phyloP scores from a whole-genome alignment of 2,888 invertebrate genomes.

The Yponomeuta malinellus region DNA sequence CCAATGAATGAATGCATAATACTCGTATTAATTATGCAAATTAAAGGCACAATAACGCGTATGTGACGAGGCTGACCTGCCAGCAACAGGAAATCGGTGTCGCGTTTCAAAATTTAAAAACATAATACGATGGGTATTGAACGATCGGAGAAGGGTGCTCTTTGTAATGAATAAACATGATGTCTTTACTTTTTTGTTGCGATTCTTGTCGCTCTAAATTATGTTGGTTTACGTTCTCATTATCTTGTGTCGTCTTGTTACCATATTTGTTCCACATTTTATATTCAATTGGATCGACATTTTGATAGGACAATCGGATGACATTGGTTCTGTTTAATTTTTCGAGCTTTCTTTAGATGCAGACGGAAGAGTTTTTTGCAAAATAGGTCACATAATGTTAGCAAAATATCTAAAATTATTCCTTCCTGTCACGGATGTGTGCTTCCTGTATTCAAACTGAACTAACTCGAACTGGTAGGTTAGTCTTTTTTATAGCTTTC shows the following conservation, averaged over 20 bases:
- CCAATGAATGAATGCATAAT: conserved; percentile 64
- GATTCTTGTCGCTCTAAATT: neutral
- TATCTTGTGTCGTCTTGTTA: neutral
- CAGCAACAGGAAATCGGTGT: conserved; percentile 58
- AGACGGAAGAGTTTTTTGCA: too few relatives aligned
- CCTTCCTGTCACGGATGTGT: too few relatives aligned
- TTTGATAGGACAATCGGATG: too few relatives aligned
- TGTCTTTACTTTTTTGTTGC: neutral
- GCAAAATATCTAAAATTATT: too few relatives aligned
- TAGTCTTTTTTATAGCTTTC: too few relatives aligned
- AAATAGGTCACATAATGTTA: too few relatives aligned
- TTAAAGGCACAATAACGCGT: conserved; percentile 50
- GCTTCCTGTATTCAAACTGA: too few relatives aligned
- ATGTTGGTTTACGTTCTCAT: conserved; percentile 3
- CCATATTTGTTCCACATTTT: neutral
- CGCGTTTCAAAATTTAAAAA: conserved; percentile 36
- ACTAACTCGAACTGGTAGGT: too few relatives aligned
- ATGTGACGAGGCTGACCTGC: conserved; percentile 44
- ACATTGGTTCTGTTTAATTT: too few relatives aligned
- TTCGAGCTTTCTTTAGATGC: too few relatives aligned
- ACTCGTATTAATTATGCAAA: conserved; percentile 67
- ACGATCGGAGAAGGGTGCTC: conserved; percentile 13
- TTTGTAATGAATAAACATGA: conserved; percentile 5
- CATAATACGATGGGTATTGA: conserved; percentile 2
- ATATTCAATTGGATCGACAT: neutral